Percentiles rank a stretch among this genome's conserved stretches.
phyloP scores from a whole-genome alignment of 2,797 vertebrate species.

The Odontamblyopus rebecca region DNA sequence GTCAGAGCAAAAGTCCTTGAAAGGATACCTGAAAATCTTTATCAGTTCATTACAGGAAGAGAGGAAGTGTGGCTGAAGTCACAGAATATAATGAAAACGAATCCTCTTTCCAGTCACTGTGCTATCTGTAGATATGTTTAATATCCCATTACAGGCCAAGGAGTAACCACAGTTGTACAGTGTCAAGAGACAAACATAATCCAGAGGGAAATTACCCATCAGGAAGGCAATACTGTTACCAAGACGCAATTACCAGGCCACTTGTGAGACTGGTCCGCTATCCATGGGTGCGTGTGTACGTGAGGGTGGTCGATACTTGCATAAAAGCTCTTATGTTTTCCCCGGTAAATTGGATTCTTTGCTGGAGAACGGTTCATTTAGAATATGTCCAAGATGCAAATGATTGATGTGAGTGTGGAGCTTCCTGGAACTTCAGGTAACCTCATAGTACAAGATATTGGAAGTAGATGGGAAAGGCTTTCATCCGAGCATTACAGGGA shows the following conservation, averaged over 20 bases:
- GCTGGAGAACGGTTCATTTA: conserved; percentile 75
- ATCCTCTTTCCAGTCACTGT: conserved; percentile 69
- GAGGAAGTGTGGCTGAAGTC: conserved; percentile 57
- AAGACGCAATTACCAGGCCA: conserved; percentile 82
- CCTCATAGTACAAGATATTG: conserved; percentile 30
- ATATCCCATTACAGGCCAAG: conserved; percentile 76
- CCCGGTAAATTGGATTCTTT: conserved; percentile 77
- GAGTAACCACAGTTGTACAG: conserved; percentile 75
- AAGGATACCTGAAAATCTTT: conserved; percentile 69
- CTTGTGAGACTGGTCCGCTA: conserved; percentile 72
- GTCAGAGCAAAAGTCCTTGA: conserved; percentile 69
- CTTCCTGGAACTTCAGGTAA: conserved; percentile 44
- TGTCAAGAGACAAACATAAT: conserved; percentile 80
- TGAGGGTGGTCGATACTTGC: conserved; percentile 70
- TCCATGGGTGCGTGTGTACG: conserved; percentile 65
- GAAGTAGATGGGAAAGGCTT: conserved; percentile 33
- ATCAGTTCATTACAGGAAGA: conserved; percentile 67
- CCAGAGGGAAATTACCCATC: conserved; percentile 83
- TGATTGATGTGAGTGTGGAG: conserved; percentile 76
- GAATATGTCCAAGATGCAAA: conserved; percentile 77
- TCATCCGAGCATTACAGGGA: conserved; percentile 41
- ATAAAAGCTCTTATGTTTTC: conserved; percentile 74
- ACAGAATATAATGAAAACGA: conserved; percentile 76
- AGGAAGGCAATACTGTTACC: conserved; percentile 79
- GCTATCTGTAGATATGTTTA: conserved; percentile 76